Percentiles rank a stretch among this genome's conserved stretches.
Evolutionary conservation across 92 coral and sea anemone genomes (phyloP).

Genomic region (Porites divaricata): DNA sequence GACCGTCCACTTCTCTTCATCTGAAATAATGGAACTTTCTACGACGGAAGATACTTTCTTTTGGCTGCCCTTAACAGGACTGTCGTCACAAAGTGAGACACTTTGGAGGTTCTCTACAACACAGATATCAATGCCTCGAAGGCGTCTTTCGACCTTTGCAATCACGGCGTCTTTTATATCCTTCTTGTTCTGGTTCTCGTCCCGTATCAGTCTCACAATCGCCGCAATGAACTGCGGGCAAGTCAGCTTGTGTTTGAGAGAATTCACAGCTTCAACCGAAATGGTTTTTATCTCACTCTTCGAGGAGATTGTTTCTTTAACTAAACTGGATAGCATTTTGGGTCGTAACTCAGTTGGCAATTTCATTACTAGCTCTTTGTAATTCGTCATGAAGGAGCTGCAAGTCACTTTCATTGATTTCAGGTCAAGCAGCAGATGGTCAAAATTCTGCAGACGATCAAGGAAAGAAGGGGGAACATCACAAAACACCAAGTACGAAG

Average conservation of each 20-base stretch:
- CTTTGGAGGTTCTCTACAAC: conserved; percentile 4
- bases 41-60: conserved; percentile 11
- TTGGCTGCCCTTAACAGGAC: conserved; percentile 51
- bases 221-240: conserved; percentile 52
- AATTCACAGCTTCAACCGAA: not conserved
- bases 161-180: conserved; percentile 21
- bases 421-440: conserved; percentile 34
- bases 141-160: conserved; percentile 8
- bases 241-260: conserved; percentile 32
- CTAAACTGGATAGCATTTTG: conserved; percentile 53
- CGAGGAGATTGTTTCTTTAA: conserved; percentile 32
- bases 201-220: conserved; percentile 61
- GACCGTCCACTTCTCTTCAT: conserved; percentile 51
- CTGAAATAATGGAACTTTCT: conserved; percentile 26
- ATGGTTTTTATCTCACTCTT: not conserved
- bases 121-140: conserved; percentile 2
- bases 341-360: conserved; percentile 57
- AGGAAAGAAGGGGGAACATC: conserved; percentile 53
- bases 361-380: conserved; percentile 37
- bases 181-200: conserved; percentile 35
- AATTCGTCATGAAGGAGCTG: not conserved
- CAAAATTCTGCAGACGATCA: conserved; percentile 37
- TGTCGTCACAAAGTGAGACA: conserved; percentile 32
- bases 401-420: not conserved
- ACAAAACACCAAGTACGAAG: conserved; percentile 44